These are phyloP conservation scores for Drosophila testacea DNA, from an alignment of 2,888 invertebrate genomes.

Conservation along the genomic window DNA sequence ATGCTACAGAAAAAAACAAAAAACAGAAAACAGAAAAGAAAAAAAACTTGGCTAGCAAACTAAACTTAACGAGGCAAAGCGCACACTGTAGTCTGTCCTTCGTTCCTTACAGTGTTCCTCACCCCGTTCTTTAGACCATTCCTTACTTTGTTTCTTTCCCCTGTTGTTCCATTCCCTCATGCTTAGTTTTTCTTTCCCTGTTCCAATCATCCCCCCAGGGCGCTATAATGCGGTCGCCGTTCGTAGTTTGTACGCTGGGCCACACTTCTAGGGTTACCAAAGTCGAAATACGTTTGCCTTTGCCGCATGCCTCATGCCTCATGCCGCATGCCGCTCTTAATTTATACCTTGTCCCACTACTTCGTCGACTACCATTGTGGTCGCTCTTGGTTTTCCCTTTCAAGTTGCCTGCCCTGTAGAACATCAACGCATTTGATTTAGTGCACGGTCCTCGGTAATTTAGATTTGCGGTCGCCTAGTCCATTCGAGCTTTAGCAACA, in stretches of 20 bases:
- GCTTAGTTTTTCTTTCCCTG: not conserved
- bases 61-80: conserved; percentile 44
- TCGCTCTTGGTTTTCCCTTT: conserved; percentile 70
- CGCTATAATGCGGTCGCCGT: conserved; percentile 74
- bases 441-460: conserved; percentile 70
- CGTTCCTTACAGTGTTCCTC: not conserved
- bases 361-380: conserved; percentile 49
- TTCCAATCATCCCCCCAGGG: conserved; percentile 73
- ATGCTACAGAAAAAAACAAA: conserved; percentile 7
- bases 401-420: conserved; percentile 41
- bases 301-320: conserved; percentile 38
- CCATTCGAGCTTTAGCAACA: conserved; percentile 33
- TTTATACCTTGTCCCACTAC: conserved; percentile 64
- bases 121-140: not conserved
- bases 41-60: conserved; percentile 32
- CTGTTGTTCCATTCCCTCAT: conserved; percentile 17
- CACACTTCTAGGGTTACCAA: conserved; percentile 50
- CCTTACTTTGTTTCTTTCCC: not conserved
- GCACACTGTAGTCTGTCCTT: conserved; percentile 17
- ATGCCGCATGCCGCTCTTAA: conserved; percentile 65
- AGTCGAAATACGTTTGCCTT: conserved; percentile 20
- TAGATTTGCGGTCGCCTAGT: conserved; percentile 72
- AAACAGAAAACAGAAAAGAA: too few relatives aligned
- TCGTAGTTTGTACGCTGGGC: conserved; percentile 33
- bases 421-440: conserved; percentile 69